These are phyloP conservation scores for Automeris io DNA, from an alignment of 2,888 invertebrate species.

Conservation along the genomic window DNA sequence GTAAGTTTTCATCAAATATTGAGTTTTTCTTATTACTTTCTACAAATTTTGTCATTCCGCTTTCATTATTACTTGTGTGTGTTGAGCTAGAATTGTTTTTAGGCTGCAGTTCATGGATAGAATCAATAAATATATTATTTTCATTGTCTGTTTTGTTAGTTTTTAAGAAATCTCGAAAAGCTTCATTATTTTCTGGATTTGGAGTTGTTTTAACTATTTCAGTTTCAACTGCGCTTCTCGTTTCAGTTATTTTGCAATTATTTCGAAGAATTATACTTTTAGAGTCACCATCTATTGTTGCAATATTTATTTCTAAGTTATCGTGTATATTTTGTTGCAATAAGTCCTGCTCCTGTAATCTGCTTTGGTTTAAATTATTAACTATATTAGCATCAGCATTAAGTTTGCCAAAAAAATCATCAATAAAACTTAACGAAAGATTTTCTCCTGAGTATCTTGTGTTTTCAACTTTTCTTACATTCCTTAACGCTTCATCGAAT, in stretches of 20 bases:
- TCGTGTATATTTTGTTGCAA: not conserved
- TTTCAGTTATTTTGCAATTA: not conserved
- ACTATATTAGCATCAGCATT: not conserved
- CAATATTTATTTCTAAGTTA: not conserved
- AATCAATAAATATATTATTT: not conserved
- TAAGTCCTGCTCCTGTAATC: not conserved
- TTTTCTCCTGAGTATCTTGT: not conserved
- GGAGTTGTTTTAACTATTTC: not conserved
- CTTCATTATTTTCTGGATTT: not conserved
- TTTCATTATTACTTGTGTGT: not conserved
- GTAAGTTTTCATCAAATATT: not conserved
- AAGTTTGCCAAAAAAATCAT: not conserved
- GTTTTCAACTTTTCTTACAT: not conserved
- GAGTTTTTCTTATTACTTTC: not conserved
- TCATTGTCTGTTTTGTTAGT: not conserved
- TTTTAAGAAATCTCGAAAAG: not conserved
- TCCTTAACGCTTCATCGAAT: not conserved
- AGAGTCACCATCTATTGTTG: too few relatives aligned
- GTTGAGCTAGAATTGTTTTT: not conserved
- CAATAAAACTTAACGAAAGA: not conserved
- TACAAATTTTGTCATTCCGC: not conserved
- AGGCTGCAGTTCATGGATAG: not conserved
- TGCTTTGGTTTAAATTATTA: too few relatives aligned
- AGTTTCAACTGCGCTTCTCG: not conserved
- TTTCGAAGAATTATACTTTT: not conserved